A percentile compares a stretch with the other conserved stretches of the same genome.
Evolutionary conservation across 2,113 vertebrate genomes (phyloP).

Genomic region (Anser brachyrhynchus): DNA sequence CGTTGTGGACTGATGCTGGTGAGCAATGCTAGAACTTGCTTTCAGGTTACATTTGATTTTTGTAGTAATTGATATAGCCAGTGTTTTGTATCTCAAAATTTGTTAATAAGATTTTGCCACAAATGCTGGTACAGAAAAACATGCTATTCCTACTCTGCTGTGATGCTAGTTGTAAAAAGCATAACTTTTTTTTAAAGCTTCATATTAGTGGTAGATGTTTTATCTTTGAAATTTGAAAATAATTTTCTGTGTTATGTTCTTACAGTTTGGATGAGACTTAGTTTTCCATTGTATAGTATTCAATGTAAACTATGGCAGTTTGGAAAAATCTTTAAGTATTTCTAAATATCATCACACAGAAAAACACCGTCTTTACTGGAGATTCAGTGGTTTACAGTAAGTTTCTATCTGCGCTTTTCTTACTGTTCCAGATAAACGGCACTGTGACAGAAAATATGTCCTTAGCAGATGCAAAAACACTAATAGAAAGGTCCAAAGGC

Average conservation of each 20-base stretch:
- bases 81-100: not conserved
- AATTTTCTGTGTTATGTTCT: not conserved
- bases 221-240: not conserved
- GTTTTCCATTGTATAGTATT: not conserved
- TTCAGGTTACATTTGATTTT: not conserved
- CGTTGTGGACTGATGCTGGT: not conserved
- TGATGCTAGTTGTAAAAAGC: not conserved
- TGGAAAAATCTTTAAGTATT: not conserved
- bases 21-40: not conserved
- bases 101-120: not conserved
- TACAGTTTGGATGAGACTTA: not conserved
- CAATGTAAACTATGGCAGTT: not conserved
- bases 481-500: slow-evolving; percentile 99
- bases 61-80: not conserved
- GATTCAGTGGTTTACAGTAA: not conserved
- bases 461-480: slow-evolving; percentile 96
- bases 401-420: not conserved
- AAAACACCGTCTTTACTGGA: not conserved
- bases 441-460: slow-evolving; percentile 99
- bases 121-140: not conserved
- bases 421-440: slow-evolving; percentile 91
- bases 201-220: not conserved
- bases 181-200: not conserved
- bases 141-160: not conserved
- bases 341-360: not conserved